Evolutionary conservation across 1,140 invertebrate genomes (phyloP), one percentile per base, ranked within the genome.

Genomic region (Microplitis mediator): DNA sequence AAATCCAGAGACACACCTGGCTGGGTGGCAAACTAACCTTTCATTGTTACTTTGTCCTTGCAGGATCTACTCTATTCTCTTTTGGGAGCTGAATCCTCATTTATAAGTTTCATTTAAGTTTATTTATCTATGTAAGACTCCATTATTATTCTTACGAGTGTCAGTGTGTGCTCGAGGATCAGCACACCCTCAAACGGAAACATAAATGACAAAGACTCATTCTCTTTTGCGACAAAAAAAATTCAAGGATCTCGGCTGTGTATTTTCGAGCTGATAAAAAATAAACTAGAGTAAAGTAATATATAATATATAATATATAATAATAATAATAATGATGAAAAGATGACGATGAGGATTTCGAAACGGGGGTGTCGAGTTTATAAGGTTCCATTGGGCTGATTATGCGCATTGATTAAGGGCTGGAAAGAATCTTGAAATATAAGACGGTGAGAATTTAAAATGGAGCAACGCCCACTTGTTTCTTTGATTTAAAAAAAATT

Each of bases 121-220:
- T 31, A 35, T 32, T 52, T 68, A 68, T 68, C 31, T 56, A 14
- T 52, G 32, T 23, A 23, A 23, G 8, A 11, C 39, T 45, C 39
- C 23, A 23, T 23, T 45, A 45, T 45, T 45, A 6, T 45, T 45
- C 39, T 0, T 45, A 45, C 0, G 39, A 11, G 51, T 34, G 31
- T 39, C 14, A 31, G 14, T 69, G 13, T 60, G 9, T 60, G 35
- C 5, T 69, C 65, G 54, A 16, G 54, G 54, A 66, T 45, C 31
- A 60, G 70, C 78, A 77, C 80, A 85, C 83, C 84, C 84, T 80
- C 84, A 76, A 81, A 72, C 31, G 81, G 79, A 84, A 84, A 82
- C 77, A 79, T 78, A 78, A 82, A 85, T 85, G 83, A 85, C 84
- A 85, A 82, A 83, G 81, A 76, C 39, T 32, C 39, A 51, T 50